Base-by-base conservation (phyloP, 2,888 invertebrate species). In the Cosmopolites sordidus region DNA sequence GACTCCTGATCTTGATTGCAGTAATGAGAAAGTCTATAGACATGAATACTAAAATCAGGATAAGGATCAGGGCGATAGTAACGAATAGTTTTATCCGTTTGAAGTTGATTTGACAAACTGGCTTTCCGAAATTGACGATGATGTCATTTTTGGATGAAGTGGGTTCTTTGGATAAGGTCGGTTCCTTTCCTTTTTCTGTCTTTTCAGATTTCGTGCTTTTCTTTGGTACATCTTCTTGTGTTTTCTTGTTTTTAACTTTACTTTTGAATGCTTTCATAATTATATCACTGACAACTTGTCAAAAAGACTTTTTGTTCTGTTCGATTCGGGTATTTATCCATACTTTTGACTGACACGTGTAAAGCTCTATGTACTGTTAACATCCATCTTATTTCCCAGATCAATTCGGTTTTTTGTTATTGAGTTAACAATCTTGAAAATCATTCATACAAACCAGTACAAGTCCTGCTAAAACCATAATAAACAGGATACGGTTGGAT, bases 101-200 rank as follows among this genome's bases (percentile, higher is more conserved):
- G 45, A 61, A 69, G 12, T 62, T 59, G 4, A 69, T 54, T 45
- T 62, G 58, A 5, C 65, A 41, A 11, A 69, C 60, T 1, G 67
- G 68, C 59, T 65, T 68, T 43, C 68, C 69, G 45, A 55, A 65
- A 56, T 62, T 64, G 15, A 69, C 59, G 15, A 30, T 52, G 17
- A 59, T 11, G 16, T 40, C 17, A 4, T 14, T 14, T 40, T 40
- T 40, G 40, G 9, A 12, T 5, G 11, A 38, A 12, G 4, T 5
- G 3, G 15, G 11, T 4, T 15, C 12, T 16, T 39, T 30, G 16
- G 22, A 12, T 8, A 16, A n/a, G 12, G 18, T 12, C 11, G 30
- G 33, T 15, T 51, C 30, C 42, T 12, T 5, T 11, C 4, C 17
- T 33, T 51, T 45, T 16, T 33, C 37, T 42, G 29, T 30, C 3